A percentile compares a stretch with the other conserved stretches of the same genome.
Evolutionary conservation across 2,888 invertebrate genomes (phyloP).

Genomic region (Meliscaeva auricollis): DNA sequence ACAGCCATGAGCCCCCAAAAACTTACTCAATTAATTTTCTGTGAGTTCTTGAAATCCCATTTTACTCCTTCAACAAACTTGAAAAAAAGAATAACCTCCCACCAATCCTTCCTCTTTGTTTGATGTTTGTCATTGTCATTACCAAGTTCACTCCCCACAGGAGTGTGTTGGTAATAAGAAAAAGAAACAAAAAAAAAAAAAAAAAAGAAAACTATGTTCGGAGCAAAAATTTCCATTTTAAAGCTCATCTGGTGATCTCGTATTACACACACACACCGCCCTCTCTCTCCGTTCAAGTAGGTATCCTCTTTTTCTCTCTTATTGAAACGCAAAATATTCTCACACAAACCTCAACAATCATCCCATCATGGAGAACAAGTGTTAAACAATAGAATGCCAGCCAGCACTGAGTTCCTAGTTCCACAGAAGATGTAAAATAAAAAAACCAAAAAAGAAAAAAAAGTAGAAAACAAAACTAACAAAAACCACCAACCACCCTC

Average conservation of each 20-base stretch:
- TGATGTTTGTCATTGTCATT: constrained; percentile 65
- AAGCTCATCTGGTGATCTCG: constrained; percentile 70
- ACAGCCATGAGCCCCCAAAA: background rate
- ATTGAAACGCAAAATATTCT: background rate
- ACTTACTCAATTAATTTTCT: constrained; percentile 58
- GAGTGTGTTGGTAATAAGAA: background rate
- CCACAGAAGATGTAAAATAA: constrained; percentile 20
- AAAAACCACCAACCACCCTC: constrained; percentile 16
- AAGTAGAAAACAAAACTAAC: constrained; percentile 34
- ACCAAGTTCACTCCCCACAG: constrained; percentile 58
- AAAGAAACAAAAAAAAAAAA: background rate
- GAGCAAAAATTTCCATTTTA: constrained; percentile 66
- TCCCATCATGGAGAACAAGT: constrained; percentile 53
- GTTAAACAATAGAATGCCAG: constrained; percentile 58
- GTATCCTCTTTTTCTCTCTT: no score
- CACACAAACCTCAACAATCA: constrained; percentile 42
- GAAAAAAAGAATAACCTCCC: background rate
- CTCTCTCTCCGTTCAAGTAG: background rate
- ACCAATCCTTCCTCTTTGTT: background rate
- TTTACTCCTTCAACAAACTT: constrained; percentile 2
- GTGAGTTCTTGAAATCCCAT: constrained; percentile 49
- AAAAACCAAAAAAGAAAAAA: constrained; percentile 14
- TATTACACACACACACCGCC: constrained; percentile 44
- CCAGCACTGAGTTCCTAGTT: constrained; percentile 20
- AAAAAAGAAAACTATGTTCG: constrained; percentile 12